These are phyloP conservation scores for Silurus glanis DNA, from an alignment of 2,113 vertebrate genomes.

Conservation along the genomic window DNA sequence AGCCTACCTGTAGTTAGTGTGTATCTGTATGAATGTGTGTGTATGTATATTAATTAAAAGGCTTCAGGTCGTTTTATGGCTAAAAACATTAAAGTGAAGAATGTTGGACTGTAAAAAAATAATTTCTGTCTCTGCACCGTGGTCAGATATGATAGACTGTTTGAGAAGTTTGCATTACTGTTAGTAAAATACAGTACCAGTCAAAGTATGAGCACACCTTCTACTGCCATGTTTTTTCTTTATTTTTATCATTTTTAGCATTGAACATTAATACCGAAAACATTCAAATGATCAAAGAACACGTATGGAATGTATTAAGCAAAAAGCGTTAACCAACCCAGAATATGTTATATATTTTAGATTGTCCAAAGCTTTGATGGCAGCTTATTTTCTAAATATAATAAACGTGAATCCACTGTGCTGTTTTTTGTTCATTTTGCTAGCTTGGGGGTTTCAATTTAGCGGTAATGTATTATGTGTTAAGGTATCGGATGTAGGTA, in stretches of 20 bases:
- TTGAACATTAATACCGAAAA: too few species aligned
- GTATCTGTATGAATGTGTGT: conserved; percentile 62
- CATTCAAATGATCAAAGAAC: too few species aligned
- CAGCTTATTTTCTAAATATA: too few species aligned
- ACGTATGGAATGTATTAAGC: too few species aligned
- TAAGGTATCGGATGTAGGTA: too few species aligned
- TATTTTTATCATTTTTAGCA: background rate
- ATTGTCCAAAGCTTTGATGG: too few species aligned
- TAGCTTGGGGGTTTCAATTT: too few species aligned
- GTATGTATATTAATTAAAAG: conserved; percentile 70
- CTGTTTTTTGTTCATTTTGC: too few species aligned
- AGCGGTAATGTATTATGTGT: too few species aligned
- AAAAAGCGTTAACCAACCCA: too few species aligned
- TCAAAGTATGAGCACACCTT: background rate
- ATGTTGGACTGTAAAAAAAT: conserved; percentile 69
- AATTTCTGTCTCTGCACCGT: conserved; percentile 57
- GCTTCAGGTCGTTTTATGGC: conserved; percentile 55
- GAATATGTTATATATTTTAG: too few species aligned
- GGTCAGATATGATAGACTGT: conserved; percentile 15
- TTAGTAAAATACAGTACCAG: background rate
- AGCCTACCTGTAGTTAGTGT: conserved; percentile 35
- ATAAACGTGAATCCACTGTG: too few species aligned
- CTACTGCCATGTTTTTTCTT: background rate
- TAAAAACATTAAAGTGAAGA: conserved; percentile 72
- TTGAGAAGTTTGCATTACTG: background rate